Conservation (phyloP, 2,888 invertebrate genomes). For the Hipparchia sbordonii region DNA sequence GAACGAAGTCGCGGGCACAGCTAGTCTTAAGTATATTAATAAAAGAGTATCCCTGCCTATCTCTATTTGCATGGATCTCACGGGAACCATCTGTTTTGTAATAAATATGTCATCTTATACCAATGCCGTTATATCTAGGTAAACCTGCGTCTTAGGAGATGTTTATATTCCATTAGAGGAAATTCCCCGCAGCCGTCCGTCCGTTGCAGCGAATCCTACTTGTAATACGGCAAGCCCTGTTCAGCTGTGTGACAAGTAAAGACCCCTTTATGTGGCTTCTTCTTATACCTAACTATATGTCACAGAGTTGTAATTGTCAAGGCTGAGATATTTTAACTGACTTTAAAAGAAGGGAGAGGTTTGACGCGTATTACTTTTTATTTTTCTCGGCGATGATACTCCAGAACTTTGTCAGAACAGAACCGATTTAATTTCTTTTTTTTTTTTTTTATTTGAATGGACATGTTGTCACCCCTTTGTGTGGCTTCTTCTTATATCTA, state of each 20-base stretch:
- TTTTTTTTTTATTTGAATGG: too few species aligned
- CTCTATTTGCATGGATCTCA: too few species aligned
- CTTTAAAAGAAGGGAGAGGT: too few species aligned
- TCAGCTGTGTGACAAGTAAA: constrained; percentile 2
- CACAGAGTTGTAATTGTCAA: too few species aligned
- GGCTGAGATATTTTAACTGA: too few species aligned
- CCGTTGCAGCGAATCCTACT: constrained; percentile 18
- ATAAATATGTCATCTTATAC: constrained; percentile 5
- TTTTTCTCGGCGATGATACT: too few species aligned
- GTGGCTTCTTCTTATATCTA: neutral
- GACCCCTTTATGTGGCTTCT: neutral
- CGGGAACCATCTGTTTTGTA: neutral
- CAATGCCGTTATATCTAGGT: neutral
- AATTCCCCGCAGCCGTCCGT: neutral
- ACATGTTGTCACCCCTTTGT: neutral
- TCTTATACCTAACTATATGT: neutral
- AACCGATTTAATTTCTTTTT: too few species aligned
- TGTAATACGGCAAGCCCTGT: constrained; percentile 1
- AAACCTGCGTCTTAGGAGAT: constrained; percentile 14
- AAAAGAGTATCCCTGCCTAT: too few species aligned
- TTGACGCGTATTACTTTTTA: too few species aligned
- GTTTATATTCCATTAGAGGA: constrained; percentile 21
- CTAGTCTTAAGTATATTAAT: too few species aligned
- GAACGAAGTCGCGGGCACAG: too few species aligned
- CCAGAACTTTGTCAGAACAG: too few species aligned